Conservation (phyloP, 2,113 vertebrate species). For the Mesoclemmys tuberculata region DNA sequence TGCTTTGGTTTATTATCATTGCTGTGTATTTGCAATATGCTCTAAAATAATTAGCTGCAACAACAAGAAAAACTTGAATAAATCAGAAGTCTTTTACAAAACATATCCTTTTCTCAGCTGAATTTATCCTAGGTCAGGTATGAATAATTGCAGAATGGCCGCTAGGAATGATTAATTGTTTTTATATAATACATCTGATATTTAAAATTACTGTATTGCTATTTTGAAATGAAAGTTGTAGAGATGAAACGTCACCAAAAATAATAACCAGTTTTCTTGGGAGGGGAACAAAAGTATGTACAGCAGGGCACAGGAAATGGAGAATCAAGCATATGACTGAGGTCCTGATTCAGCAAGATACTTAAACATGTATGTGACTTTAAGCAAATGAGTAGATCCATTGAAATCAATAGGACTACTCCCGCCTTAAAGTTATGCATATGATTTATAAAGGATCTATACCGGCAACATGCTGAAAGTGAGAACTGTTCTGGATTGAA, state of each 20-base stretch:
- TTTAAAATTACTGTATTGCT: conserved; percentile 25
- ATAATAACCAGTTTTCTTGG: not conserved
- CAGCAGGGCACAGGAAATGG: not conserved
- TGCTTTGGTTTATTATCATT: conserved; percentile 63
- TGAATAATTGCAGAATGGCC: conserved; percentile 37
- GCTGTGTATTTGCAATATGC: conserved; percentile 37
- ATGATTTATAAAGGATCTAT: conserved; percentile 20
- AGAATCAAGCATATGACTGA: not conserved
- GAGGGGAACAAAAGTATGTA: not conserved
- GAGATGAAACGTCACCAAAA: not conserved
- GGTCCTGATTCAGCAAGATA: not conserved
- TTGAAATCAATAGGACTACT: not conserved
- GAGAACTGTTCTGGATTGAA: conserved; percentile 36
- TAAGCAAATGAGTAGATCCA: not conserved
- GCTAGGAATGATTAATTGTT: conserved; percentile 54
- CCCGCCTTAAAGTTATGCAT: conserved; percentile 35
- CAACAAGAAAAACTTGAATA: conserved; percentile 54
- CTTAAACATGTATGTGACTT: not conserved
- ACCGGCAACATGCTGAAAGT: conserved; percentile 9
- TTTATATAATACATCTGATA: conserved; percentile 40
- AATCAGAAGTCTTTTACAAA: conserved; percentile 53
- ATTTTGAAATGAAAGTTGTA: conserved; percentile 34
- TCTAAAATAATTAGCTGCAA: conserved; percentile 63
- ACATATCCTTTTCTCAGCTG: conserved; percentile 44
- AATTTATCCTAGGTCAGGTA: conserved; percentile 45